A percentile compares a stretch with the other conserved stretches of the same genome.
Evolutionary conservation across 1,140 invertebrate species (phyloP).

Genomic region (Drosophila sproati): DNA sequence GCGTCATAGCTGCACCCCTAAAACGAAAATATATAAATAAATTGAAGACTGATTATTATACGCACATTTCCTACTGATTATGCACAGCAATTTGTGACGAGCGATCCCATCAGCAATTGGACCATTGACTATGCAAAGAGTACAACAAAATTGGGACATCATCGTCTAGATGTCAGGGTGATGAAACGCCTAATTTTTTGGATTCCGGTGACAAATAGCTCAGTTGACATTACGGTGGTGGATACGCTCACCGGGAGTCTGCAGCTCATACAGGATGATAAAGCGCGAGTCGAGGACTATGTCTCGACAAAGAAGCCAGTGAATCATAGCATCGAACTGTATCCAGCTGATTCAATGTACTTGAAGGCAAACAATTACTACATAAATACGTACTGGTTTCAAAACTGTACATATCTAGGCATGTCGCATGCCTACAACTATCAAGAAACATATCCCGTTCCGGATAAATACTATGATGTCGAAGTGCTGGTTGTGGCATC

Average conservation of each 20-base stretch:
- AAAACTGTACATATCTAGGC: slow-evolving; percentile 90
- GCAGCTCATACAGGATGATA: slow-evolving; percentile 87
- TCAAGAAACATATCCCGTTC: slow-evolving; percentile 87
- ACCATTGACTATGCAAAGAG: slow-evolving; percentile 86
- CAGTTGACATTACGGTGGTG: slow-evolving; percentile 85
- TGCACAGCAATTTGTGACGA: slow-evolving; percentile 54
- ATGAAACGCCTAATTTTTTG: slow-evolving; percentile 54
- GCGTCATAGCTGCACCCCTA: slow-evolving; percentile 6
- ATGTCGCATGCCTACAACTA: slow-evolving; percentile 87
- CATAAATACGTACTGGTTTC: slow-evolving; percentile 90
- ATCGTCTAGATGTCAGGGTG: slow-evolving; percentile 87
- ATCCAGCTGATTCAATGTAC: slow-evolving; percentile 87
- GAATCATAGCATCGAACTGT: slow-evolving; percentile 87
- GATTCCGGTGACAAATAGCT: slow-evolving; percentile 66
- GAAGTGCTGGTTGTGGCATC: slow-evolving; percentile 90
- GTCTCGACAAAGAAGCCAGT: slow-evolving; percentile 87
- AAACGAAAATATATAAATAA: not conserved
- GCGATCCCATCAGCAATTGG: slow-evolving; percentile 84
- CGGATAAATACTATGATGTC: slow-evolving; percentile 87
- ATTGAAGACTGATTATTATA: not conserved
- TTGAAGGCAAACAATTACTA: slow-evolving; percentile 87
- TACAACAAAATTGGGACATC: slow-evolving; percentile 85
- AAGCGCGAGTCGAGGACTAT: slow-evolving; percentile 86
- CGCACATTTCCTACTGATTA: not conserved
- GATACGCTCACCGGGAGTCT: slow-evolving; percentile 88